Base-by-base conservation (phyloP, 2,797 vertebrate species). In the Anniella stebbinsi region DNA sequence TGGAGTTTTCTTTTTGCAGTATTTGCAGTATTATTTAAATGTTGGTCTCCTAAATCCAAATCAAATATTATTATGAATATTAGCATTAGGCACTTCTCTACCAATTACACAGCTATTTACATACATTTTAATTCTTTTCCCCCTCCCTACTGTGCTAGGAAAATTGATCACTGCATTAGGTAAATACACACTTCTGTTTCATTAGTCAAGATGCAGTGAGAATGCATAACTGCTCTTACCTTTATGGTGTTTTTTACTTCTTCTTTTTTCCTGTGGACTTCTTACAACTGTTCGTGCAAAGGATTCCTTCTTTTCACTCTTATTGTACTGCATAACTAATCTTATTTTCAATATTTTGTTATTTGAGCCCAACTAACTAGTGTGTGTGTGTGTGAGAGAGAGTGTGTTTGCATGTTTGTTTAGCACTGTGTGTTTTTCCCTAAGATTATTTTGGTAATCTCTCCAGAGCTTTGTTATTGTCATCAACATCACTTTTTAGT, bases 41-140 rank as follows among this genome's bases (percentile, higher is more conserved):
- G 48, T 36, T 86, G 84, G 90, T 57, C 36, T 81, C 30, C 69
- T 45, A 91, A 91, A 91, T 88, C 69, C 83, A 91, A 88, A 76
- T 54, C 72, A 91, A 91, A 89, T 82, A 82, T 89, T 86, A 91
- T 45, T 77, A 77, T 30, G 54, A 76, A 91, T 81, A 86, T 76
- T 86, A 88, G 84, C 45, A 45, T 81, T 86, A 69, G 57, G 36
- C 70, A 82, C 77, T 86, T 81, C 33, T 69, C 83, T 86, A 86
- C n/a, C 57, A 86, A 82, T 91, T 88, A 76, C 28, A 76, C 45
- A 77, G 83, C 70, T 82, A 82, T 88, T 86, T 86, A 23, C 60
- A 86, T 86, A 86, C 2, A n/a, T 88, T 91, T 91, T 86, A 60
- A 76, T 69, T 90, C 60, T 5, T 76, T 67, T 63, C 23, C 10